Percentiles rank a stretch among this genome's conserved stretches.
These are phyloP conservation scores for Neodiprion lecontei DNA, from an alignment of 1,140 invertebrate genomes.

Conservation along the genomic window DNA sequence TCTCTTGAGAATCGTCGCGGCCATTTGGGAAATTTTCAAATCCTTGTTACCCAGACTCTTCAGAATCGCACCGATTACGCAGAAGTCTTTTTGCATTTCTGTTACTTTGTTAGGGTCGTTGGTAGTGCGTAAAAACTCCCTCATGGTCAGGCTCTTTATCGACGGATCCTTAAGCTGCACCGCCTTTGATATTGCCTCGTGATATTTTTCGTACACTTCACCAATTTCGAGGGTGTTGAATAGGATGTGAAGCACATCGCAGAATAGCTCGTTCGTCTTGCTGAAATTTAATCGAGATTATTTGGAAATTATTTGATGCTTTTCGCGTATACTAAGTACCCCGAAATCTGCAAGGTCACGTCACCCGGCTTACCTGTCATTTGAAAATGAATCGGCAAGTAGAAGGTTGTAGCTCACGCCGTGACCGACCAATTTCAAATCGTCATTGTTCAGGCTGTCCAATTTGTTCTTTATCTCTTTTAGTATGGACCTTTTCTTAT, in stretches of 20 bases:
- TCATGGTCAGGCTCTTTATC: conserved; percentile 50
- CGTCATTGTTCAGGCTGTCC: conserved; percentile 28
- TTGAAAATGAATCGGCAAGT: conserved; percentile 51
- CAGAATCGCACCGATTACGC: conserved; percentile 63
- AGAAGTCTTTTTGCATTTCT: conserved; percentile 60
- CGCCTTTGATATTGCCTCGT: conserved; percentile 47
- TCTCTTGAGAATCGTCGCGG: conserved; percentile 65
- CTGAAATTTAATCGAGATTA: conserved; percentile 45
- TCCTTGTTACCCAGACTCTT: conserved; percentile 67
- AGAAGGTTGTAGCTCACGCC: conserved; percentile 43
- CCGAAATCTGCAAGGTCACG: conserved; percentile 16
- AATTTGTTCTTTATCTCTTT: conserved; percentile 51
- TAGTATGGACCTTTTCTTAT: conserved; percentile 40
- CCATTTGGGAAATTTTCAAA: conserved; percentile 66
- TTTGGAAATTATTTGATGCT: conserved; percentile 20
- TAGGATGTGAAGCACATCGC: conserved; percentile 55
- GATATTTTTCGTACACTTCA: conserved; percentile 53
- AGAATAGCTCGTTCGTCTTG: conserved; percentile 53
- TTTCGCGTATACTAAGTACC: background rate
- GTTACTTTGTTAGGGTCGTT: conserved; percentile 44
- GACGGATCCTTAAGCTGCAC: conserved; percentile 50
- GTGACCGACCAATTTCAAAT: conserved; percentile 38
- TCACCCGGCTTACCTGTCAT: conserved; percentile 47
- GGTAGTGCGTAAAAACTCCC: conserved; percentile 54
- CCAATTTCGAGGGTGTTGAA: conserved; percentile 50